A percentile compares a stretch with the other conserved stretches of the same genome.
These are phyloP conservation scores for Anas platyrhynchos DNA, from an alignment of 2,113 vertebrate genomes.

Conservation along the genomic window DNA sequence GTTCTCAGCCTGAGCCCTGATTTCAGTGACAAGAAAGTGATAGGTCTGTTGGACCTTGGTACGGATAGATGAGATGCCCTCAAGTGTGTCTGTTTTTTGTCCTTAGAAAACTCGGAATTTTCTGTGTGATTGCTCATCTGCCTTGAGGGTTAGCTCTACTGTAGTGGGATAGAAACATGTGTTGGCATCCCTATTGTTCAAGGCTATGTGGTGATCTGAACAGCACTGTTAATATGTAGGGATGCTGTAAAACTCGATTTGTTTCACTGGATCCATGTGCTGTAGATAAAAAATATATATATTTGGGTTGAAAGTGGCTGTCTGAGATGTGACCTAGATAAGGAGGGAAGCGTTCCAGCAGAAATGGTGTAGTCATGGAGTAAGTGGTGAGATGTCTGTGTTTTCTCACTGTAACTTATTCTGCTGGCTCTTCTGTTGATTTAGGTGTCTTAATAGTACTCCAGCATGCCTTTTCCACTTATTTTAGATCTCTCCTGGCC, in stretches of 20 bases:
- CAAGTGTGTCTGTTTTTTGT: background rate
- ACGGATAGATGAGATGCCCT: background rate
- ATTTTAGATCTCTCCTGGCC: background rate
- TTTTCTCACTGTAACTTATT: background rate
- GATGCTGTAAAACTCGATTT: background rate
- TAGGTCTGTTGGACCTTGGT: background rate
- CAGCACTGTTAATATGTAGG: background rate
- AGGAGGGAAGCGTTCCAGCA: background rate
- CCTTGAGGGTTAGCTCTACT: background rate
- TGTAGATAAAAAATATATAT: too few relatives aligned
- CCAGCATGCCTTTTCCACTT: background rate
- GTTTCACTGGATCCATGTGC: background rate
- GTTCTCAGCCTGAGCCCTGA: background rate
- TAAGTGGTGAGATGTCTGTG: background rate
- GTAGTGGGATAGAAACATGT: background rate
- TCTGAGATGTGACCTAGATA: background rate
- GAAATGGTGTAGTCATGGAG: background rate
- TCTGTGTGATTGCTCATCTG: background rate
- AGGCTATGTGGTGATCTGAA: background rate
- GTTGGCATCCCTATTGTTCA: background rate
- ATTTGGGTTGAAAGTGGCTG: background rate
- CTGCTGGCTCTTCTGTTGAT: background rate
- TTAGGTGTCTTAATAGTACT: background rate
- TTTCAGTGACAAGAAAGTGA: background rate
- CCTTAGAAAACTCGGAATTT: background rate